These are phyloP conservation scores for Ischnus inquisitorius DNA, from an alignment of 2,888 invertebrate genomes.

Conservation along the genomic window DNA sequence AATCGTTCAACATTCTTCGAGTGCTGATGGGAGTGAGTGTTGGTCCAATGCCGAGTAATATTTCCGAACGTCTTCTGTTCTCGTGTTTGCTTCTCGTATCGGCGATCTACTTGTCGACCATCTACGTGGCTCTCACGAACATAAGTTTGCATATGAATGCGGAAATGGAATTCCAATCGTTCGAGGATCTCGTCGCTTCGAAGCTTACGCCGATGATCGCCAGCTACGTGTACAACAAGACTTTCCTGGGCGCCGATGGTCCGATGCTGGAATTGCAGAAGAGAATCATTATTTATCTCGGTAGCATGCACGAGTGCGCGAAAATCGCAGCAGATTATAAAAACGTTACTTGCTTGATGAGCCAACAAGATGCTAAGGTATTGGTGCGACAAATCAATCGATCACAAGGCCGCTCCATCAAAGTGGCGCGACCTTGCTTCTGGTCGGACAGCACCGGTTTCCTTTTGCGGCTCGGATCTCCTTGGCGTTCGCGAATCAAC, in stretches of 20 bases:
- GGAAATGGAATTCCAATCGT: slow-evolving; percentile 34
- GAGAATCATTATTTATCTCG: neutral
- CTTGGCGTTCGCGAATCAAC: slow-evolving; percentile 30
- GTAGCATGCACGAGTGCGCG: slow-evolving; percentile 7
- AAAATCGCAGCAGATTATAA: neutral
- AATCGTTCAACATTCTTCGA: slow-evolving; percentile 36
- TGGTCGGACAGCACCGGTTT: slow-evolving; percentile 57
- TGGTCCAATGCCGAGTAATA: slow-evolving; percentile 12
- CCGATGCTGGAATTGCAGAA: slow-evolving; percentile 27
- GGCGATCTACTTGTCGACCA: slow-evolving; percentile 54
- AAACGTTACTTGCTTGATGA: slow-evolving; percentile 48
- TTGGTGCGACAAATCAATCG: neutral
- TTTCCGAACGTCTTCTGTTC: slow-evolving; percentile 59
- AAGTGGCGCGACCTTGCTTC: slow-evolving; percentile 48
- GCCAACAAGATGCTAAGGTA: slow-evolving; percentile 22
- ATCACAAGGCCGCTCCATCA: neutral
- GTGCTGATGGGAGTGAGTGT: slow-evolving; percentile 63
- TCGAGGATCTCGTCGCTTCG: slow-evolving; percentile 65
- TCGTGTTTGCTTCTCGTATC: slow-evolving; percentile 60
- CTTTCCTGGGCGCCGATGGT: slow-evolving; percentile 40
- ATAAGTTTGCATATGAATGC: slow-evolving; percentile 28
- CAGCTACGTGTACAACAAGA: slow-evolving; percentile 25
- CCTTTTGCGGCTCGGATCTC: slow-evolving; percentile 47
- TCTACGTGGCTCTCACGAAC: slow-evolving; percentile 63
- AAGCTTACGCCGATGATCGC: slow-evolving; percentile 58